Base-by-base conservation (phyloP, 2,888 invertebrate genomes). In the Hirudinaria manillensis region DNA sequence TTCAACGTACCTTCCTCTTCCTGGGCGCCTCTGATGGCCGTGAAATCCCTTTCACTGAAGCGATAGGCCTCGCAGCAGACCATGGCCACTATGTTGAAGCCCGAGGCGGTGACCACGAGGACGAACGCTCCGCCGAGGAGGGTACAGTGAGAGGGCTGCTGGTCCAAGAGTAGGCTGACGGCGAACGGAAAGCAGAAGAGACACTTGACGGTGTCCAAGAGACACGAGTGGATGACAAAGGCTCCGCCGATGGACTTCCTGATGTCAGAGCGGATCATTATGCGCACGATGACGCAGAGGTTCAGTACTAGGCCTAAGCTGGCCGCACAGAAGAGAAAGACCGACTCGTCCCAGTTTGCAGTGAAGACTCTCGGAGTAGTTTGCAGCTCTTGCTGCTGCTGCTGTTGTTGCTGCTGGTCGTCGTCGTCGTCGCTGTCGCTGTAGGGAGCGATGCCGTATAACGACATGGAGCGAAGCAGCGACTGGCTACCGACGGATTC, bases 11-110 rank as follows among this genome's bases (percentile, higher is more conserved):
- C 61, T 3, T 27, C 24, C 7, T 61, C 61, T 1, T 24, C 61
- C 61, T 13, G 24, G 61, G 24, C 10, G 10, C 61, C 61, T 16
- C 61, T 7, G 1, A 61, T 61, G 61, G 24, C 61, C 61, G 36
- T 78, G 3, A 79, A 73, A 72, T 83, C 83, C 45, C 81, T 80
- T 74, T 85, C 84, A 27, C 84, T 83, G 77, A 85, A 84, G 4
- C 83, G 82, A 79, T 84, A 84, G 7, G 84, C 85, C 78, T 85
- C 85, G 10, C 84, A 82, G 75, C 84, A 84, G 32, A 84, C 82
- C 83, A 85, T 85, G 29, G 85, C 84, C 13, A 85, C 82, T 79
- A 85, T 82, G 78, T 85, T 85, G 80, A 85, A 84, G 38, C 83
- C 82, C 24, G 83, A 83, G 21, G 83, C 83, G 1, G 85, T 85